Evolutionary conservation across 92 coral and sea anemone species (phyloP).

Genomic region (Epizoanthus scotinus): DNA sequence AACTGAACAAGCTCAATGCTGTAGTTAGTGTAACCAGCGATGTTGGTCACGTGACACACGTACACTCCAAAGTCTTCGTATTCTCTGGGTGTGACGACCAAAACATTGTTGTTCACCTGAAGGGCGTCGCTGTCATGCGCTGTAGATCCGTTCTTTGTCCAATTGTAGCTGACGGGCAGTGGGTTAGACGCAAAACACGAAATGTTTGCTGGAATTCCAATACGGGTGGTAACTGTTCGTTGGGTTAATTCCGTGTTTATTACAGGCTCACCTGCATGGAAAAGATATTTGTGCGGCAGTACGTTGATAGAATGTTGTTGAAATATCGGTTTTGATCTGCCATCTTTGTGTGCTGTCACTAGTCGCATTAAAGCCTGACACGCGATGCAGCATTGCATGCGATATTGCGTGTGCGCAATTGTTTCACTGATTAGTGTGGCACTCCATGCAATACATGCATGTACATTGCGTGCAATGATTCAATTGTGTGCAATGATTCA

Average conservation of each 20-base stretch:
- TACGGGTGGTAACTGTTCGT: background rate
- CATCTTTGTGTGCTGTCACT: no score
- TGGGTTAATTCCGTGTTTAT: constrained; percentile 47
- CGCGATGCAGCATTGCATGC: no score
- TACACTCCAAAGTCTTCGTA: constrained; percentile 56
- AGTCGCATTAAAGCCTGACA: no score
- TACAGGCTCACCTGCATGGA: constrained; percentile 39
- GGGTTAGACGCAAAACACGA: constrained; percentile 53
- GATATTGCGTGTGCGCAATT: no score
- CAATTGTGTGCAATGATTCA: no score
- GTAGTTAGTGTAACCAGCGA: constrained; percentile 39
- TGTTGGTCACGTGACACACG: constrained; percentile 58
- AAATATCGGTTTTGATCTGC: no score
- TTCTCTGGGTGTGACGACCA: constrained; percentile 45
- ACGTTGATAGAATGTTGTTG: background rate
- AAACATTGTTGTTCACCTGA: constrained; percentile 42
- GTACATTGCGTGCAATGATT: no score
- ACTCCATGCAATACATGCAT: no score
- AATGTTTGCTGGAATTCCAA: constrained; percentile 34
- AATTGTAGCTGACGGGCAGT: constrained; percentile 44
- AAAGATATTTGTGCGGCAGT: background rate
- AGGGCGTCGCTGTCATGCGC: constrained; percentile 23
- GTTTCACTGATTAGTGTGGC: no score
- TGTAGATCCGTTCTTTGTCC: constrained; percentile 44
- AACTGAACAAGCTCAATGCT: constrained; percentile 20